These are phyloP conservation scores for Pediacus dermestoides DNA, from an alignment of 2,888 invertebrate genomes.

Conservation along the genomic window DNA sequence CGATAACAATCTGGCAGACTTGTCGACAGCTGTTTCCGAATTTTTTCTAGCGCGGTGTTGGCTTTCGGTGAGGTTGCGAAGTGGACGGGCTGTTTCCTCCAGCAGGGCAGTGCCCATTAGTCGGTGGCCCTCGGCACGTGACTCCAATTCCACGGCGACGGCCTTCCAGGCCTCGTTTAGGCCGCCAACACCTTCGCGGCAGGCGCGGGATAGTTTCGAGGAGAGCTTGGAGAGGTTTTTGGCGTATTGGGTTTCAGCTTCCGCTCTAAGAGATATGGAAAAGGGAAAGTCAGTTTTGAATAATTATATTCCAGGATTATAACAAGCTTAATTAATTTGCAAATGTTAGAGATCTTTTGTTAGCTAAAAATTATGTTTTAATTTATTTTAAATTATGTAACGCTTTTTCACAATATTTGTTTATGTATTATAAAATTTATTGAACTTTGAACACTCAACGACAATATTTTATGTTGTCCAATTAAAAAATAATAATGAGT, in stretches of 20 bases:
- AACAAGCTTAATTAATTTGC: too few relatives aligned
- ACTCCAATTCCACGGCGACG: conserved; percentile 88
- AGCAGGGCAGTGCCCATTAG: conserved; percentile 59
- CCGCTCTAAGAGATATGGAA: conserved; percentile 64
- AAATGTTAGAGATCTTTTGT: too few relatives aligned
- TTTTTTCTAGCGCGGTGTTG: conserved; percentile 69
- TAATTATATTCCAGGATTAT: too few relatives aligned
- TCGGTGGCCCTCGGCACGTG: conserved; percentile 86
- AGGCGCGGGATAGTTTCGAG: conserved; percentile 78
- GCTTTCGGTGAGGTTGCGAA: conserved; percentile 68
- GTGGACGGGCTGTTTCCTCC: conserved; percentile 87
- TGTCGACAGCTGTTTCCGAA: conserved; percentile 80
- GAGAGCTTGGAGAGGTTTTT: conserved; percentile 87
- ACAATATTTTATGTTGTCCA: too few relatives aligned
- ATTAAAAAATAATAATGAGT: too few relatives aligned
- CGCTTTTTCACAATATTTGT: too few relatives aligned
- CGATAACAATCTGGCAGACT: conserved; percentile 72
- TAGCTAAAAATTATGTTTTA: conserved; percentile 1
- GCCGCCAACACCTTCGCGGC: conserved; percentile 72
- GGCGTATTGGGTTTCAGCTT: conserved; percentile 86
- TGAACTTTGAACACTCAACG: too few relatives aligned
- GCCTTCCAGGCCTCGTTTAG: conserved; percentile 89
- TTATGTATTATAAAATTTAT: too few relatives aligned
- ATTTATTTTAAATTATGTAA: too few relatives aligned
- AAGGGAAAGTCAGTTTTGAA: too few relatives aligned